Evolutionary conservation across 2,888 invertebrate species (phyloP), one percentile per base, ranked within the genome.

Genomic region (Cecidostiba fungosa): DNA sequence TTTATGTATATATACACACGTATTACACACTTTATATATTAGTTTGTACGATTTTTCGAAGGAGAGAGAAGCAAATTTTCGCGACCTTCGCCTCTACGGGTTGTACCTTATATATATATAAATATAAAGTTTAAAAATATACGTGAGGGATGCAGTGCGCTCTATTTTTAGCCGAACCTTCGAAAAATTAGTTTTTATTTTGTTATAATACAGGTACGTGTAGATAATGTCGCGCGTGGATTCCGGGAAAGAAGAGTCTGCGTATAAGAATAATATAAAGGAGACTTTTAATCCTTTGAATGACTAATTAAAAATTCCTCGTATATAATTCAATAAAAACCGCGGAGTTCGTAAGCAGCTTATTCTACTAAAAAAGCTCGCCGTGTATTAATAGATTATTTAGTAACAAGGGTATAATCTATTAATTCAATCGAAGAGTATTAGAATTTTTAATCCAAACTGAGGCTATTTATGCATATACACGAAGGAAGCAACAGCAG

Each of bases 111-210:
- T n/a, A 16, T 19, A n/a, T 5, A 12, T 6, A 6, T 59, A 59
- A 8, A 59, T 6, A 54, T n/a, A 19, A 54, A n/a, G 19, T n/a
- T n/a, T 54, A 54, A 54, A 54, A 59, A 59, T 59, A 50, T 14
- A n/a, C 2, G 6, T 23, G n/a, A 1, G 23, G 10, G n/a, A 59
- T 59, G 43, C 12, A 43, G 43, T 50, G 16, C 5, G 54, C n/a
- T 54, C 54, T 59, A 59, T 59, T 59, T 59, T 59, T n/a, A 59
- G 54, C 6, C 54, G 23, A n/a, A 59, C 54, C 54, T 59, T 59
- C 23, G 54, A 59, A 59, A 59, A 23, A 59, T 19, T 50, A 0
- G 50, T 19, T 50, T 16, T 19, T 19, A 2, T 5, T 19, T 3
- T 5, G 47, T 4, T 50, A 16, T 19, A 50, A 12, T 3, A 19